Percentiles rank a stretch among this genome's conserved stretches.
These are phyloP conservation scores for Pseudoips prasinana DNA, from an alignment of 2,888 invertebrate genomes.

Conservation along the genomic window DNA sequence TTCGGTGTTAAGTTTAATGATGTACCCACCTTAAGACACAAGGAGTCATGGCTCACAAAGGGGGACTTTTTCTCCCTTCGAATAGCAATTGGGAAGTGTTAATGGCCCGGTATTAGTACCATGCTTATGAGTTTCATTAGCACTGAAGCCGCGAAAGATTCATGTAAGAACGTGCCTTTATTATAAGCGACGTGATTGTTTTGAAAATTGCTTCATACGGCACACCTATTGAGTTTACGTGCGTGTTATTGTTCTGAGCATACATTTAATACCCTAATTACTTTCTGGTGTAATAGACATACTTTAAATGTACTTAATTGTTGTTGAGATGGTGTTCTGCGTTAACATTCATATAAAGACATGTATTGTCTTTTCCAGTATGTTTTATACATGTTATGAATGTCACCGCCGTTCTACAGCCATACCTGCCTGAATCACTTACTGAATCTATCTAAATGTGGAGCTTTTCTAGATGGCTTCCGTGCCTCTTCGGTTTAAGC, in stretches of 20 bases:
- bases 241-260: constrained; percentile 5
- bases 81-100: constrained; percentile 68
- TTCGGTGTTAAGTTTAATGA: constrained; percentile 66
- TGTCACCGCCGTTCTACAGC: too few relatives aligned
- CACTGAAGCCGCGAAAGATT: constrained; percentile 69
- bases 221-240: constrained; percentile 19
- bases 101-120: constrained; percentile 69
- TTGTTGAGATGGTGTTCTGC: too few relatives aligned
- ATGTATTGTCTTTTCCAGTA: too few relatives aligned
- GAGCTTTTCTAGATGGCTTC: too few relatives aligned
- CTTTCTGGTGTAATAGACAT: constrained; percentile 1
- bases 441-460: too few relatives aligned
- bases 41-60: constrained; percentile 40
- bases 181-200: constrained; percentile 72
- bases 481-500: too few relatives aligned
- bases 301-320: too few relatives aligned
- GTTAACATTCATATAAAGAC: too few relatives aligned
- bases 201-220: constrained; percentile 62
- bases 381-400: too few relatives aligned
- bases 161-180: constrained; percentile 74
- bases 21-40: constrained; percentile 50
- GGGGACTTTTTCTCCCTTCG: constrained; percentile 63
- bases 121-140: constrained; percentile 78
- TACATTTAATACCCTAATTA: constrained; percentile 5
- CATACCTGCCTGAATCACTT: too few relatives aligned